Evolutionary conservation across 2,888 invertebrate species (phyloP), one percentile per base, ranked within the genome.

Genomic region (Poecilus cupreus): DNA sequence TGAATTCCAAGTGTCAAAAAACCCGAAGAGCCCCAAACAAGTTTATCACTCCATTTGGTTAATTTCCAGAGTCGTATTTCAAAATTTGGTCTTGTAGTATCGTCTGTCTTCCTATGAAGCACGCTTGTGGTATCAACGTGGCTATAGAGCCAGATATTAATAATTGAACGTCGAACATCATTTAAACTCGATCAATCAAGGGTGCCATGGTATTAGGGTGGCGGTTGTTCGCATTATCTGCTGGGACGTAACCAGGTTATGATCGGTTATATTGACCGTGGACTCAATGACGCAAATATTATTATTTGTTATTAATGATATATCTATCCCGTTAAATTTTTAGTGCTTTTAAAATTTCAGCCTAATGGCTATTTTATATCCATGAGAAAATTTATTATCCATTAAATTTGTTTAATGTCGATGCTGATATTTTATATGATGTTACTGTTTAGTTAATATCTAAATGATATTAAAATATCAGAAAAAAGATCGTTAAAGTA

Each of bases 161-260:
- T 77, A 77, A 77, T 77, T 77, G 76, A 51, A 77, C 76, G 60
- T 77, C 57, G 76, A 77, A 77, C 76, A 77, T 39, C 76, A 77
- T 77, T 77, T 77, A 77, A 77, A 77, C 76, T 77, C 76, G 76
- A 77, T 77, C 76, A 77, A 77, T 77, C 76, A 77, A 60, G 57
- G 57, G 57, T 54, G 37, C 37, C 32, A 26, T 60, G 60, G 57
- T 22, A 60, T 60, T 60, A 60, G 60, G 60, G 60, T 22, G 24
- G 60, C 13, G 60, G 60, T 60, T 60, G 1, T n/a, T n/a, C n/a
- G 24, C 26, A 24, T 60, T 24, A 60, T n/a, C 13, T 43, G 60
- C 8, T 22, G 22, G 3, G 18, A 0, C 10, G 11, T 54, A 22
- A 20, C 18, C 51, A 10, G 16, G 26, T 57, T 57, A 57, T n/a